These are phyloP conservation scores for Parauchenoglanis ngamensis DNA, from an alignment of 2,797 vertebrate species.

Conservation along the genomic window DNA sequence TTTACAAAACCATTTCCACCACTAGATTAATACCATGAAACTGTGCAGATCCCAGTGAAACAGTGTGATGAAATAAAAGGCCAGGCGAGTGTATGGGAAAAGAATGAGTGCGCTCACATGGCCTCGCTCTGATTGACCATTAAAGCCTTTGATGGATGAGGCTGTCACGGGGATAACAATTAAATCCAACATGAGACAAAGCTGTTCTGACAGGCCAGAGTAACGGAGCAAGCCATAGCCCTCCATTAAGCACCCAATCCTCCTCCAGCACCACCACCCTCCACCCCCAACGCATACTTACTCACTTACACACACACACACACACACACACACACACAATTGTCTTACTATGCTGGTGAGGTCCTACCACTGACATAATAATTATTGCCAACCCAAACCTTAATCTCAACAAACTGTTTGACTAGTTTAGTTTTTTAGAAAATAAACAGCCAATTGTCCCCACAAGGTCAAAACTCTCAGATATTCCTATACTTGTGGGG, in stretches of 20 bases:
- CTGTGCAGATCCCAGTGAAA: constrained; percentile 92
- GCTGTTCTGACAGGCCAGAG: constrained; percentile 98
- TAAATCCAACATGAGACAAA: constrained; percentile 99
- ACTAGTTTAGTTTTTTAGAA: neutral
- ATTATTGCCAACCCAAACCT: constrained; percentile 1
- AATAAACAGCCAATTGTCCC: neutral
- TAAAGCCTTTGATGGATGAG: constrained; percentile 99
- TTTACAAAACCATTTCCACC: constrained; percentile 63
- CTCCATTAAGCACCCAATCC: constrained; percentile 56
- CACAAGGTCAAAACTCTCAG: neutral
- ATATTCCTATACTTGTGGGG: neutral
- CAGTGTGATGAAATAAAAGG: constrained; percentile 98
- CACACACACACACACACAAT: constrained; percentile 13
- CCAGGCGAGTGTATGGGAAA: constrained; percentile 91
- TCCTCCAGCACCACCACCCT: neutral
- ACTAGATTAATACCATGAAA: constrained; percentile 69
- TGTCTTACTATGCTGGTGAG: neutral
- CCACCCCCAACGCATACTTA: constrained; percentile 15
- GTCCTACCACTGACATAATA: neutral
- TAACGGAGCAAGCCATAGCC: constrained; percentile 88
- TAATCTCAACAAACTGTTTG: neutral
- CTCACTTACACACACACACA: constrained; percentile 31
- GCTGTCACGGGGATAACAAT: constrained; percentile 99
- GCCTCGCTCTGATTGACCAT: constrained; percentile 99
- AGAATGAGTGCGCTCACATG: constrained; percentile 96